Conservation (phyloP, 1,140 invertebrate species). For the Macrotrachela quadricornifera region DNA sequence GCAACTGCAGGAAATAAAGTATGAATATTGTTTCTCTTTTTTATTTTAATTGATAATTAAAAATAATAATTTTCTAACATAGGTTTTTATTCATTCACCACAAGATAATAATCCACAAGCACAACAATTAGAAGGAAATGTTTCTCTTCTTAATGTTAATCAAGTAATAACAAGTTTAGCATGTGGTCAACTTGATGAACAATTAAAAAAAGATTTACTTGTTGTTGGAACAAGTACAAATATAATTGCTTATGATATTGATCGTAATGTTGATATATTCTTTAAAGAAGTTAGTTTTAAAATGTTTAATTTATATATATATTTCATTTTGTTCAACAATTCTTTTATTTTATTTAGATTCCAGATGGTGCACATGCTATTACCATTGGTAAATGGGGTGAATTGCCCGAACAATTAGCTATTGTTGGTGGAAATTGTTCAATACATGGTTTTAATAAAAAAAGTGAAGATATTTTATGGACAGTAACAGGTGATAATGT, state of each 20-base stretch:
- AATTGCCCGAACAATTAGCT: constrained; percentile 40
- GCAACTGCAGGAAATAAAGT: constrained; percentile 65
- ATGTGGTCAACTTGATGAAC: constrained; percentile 39
- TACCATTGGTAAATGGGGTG: constrained; percentile 46
- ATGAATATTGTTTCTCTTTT: no score
- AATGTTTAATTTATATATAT: not conserved
- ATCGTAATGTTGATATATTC: constrained; percentile 71
- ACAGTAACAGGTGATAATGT: constrained; percentile 68
- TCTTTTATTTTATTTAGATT: constrained; percentile 30
- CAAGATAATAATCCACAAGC: constrained; percentile 19
- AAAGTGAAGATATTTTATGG: constrained; percentile 68
- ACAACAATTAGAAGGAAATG: no score
- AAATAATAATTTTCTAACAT: constrained; percentile 9
- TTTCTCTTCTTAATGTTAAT: constrained; percentile 48
- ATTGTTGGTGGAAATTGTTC: constrained; percentile 72
- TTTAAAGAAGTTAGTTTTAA: constrained; percentile 51
- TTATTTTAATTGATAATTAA: not conserved
- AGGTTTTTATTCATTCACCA: constrained; percentile 63
- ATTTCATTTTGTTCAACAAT: not conserved
- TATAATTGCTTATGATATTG: constrained; percentile 67
- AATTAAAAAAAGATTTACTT: constrained; percentile 45
- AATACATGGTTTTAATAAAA: constrained; percentile 49
- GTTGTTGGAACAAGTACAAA: constrained; percentile 61
- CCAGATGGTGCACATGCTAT: constrained; percentile 62
- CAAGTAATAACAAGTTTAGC: constrained; percentile 46